phyloP scores from a whole-genome alignment of 1,140 invertebrate species.

The Calephelis virginiensis region DNA sequence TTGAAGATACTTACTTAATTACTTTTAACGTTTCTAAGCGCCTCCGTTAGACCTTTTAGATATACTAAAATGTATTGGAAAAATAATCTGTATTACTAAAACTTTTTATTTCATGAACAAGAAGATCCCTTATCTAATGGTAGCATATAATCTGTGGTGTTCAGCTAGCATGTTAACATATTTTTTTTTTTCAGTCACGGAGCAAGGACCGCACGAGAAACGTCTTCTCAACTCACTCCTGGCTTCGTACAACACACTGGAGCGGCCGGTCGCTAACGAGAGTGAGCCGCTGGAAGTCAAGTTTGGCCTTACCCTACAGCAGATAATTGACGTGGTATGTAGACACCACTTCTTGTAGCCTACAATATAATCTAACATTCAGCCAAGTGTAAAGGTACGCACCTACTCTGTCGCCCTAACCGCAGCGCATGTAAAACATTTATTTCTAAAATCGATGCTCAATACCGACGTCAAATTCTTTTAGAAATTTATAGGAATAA shows the following conservation, averaged over 20 bases:
- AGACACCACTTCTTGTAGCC: background rate
- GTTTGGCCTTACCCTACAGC: constrained; percentile 97
- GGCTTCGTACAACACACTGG: constrained; percentile 96
- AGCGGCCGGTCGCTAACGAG: constrained; percentile 97
- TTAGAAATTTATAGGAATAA: no score
- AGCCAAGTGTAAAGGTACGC: constrained; percentile 1
- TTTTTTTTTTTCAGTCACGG: constrained; percentile 56
- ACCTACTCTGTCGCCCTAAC: background rate
- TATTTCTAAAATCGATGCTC: no score
- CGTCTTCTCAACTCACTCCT: constrained; percentile 91
- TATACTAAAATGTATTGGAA: no score
- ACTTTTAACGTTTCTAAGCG: no score
- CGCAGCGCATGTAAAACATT: background rate
- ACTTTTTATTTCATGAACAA: no score
- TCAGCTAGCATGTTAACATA: no score
- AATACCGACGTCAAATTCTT: no score
- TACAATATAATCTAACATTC: background rate
- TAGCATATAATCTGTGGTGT: no score
- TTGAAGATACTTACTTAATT: no score
- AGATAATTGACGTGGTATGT: constrained; percentile 99
- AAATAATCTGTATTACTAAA: no score
- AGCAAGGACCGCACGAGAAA: constrained; percentile 93
- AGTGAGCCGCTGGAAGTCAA: constrained; percentile 94
- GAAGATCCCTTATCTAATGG: no score
- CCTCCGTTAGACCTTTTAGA: no score